Evolutionary conservation across 2,113 vertebrate genomes (phyloP).

Genomic region (Sylvilagus bachmani): DNA sequence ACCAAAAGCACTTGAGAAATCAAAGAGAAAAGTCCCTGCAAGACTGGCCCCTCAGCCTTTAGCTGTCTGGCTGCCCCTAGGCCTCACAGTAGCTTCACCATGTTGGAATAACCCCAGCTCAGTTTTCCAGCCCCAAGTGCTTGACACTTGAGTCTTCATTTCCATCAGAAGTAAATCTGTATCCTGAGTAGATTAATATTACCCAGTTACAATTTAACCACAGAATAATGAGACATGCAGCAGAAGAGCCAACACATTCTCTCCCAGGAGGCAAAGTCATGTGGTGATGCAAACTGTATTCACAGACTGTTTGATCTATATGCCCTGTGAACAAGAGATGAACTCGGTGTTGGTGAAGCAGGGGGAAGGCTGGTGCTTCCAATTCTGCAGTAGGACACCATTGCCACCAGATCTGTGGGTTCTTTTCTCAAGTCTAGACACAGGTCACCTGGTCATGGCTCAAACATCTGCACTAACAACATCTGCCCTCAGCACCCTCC

Average conservation of each 20-base stretch:
- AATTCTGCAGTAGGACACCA: not conserved
- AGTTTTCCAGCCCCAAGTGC: not conserved
- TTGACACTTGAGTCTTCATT: not conserved
- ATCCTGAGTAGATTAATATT: not conserved
- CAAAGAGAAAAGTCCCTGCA: not conserved
- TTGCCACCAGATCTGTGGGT: not conserved
- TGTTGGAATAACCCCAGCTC: not conserved
- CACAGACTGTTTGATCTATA: constrained; percentile 49
- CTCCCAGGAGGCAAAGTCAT: constrained; percentile 23
- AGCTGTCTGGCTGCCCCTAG: not conserved
- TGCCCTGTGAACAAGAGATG: not conserved
- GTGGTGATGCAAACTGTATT: not conserved
- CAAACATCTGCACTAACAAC: not conserved
- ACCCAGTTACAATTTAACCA: constrained; percentile 11
- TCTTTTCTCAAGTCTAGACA: not conserved
- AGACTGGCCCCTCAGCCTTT: not conserved
- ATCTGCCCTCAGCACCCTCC: not conserved
- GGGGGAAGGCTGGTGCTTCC: not conserved
- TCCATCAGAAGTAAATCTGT: not conserved
- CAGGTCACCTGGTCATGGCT: not conserved
- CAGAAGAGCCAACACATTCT: constrained; percentile 27
- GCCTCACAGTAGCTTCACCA: not conserved
- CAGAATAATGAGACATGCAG: constrained; percentile 26
- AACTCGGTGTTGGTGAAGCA: not conserved
- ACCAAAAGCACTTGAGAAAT: constrained; percentile 68